Conservation (phyloP, 1,140 invertebrate genomes). For the Piezodorus guildinii region DNA sequence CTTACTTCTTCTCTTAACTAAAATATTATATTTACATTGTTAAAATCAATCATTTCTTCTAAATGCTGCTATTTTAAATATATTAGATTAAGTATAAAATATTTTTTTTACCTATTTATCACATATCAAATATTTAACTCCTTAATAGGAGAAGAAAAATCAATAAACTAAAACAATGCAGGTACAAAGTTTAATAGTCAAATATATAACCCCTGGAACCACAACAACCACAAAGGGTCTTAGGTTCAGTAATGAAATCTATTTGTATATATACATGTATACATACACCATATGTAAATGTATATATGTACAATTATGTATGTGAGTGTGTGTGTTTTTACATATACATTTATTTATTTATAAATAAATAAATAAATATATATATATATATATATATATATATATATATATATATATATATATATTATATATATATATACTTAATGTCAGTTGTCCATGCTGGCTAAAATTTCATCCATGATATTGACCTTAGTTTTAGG, state of each 20-base stretch:
- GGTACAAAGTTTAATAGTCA: slow-evolving; percentile 7
- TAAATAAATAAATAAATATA: too few species aligned
- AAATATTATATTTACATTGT: background rate
- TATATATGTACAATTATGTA: too few species aligned
- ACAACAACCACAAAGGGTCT: too few species aligned
- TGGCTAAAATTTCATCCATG: slow-evolving; percentile 8
- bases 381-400: background rate
- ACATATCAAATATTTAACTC: background rate
- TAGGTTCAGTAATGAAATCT: background rate
- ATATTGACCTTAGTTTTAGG: slow-evolving; percentile 10
- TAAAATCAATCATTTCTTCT: too few species aligned
- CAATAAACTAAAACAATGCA: slow-evolving; percentile 7
- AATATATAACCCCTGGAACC: too few species aligned
- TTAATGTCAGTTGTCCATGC: slow-evolving; percentile 10
- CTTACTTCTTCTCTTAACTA: background rate
- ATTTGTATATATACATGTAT: background rate
- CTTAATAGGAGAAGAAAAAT: background rate
- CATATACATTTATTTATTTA: too few species aligned
- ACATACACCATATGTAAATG: too few species aligned
- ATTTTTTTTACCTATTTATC: background rate
- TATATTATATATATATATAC: too few species aligned
- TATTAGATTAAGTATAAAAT: background rate
- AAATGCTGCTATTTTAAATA: background rate
- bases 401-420: too few species aligned
- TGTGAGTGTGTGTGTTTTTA: too few species aligned